Percentiles rank a stretch among this genome's conserved stretches.
phyloP scores from a whole-genome alignment of 2,113 vertebrate species.

The Malurus cyaneus region DNA sequence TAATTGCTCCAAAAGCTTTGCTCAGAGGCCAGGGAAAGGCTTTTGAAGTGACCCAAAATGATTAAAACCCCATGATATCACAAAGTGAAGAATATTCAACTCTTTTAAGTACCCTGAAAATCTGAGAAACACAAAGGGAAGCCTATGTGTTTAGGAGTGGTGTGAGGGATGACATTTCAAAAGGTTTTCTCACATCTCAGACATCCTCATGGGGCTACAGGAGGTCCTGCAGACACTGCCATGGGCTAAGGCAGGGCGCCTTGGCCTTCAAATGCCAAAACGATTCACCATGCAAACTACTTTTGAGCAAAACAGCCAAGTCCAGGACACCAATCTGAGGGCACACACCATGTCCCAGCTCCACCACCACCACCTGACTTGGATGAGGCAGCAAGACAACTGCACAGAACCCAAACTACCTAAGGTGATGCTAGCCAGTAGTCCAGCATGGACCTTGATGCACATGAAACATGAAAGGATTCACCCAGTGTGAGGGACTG shows the following conservation, averaged over 20 bases:
- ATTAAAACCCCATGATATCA: background rate
- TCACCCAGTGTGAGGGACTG: background rate
- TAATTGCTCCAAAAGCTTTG: background rate
- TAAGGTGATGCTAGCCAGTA: background rate
- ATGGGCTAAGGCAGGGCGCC: background rate
- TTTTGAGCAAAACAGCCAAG: background rate
- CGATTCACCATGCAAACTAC: background rate
- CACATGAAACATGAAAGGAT: background rate
- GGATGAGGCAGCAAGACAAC: background rate
- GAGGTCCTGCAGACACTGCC: background rate
- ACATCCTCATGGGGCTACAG: rapidly evolving
- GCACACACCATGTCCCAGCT: background rate
- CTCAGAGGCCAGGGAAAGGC: background rate
- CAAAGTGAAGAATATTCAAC: background rate
- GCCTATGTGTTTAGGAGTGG: background rate
- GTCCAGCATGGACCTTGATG: rapidly evolving
- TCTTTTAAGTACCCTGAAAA: background rate
- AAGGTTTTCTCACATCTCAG: background rate
- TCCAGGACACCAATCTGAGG: background rate
- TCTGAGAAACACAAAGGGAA: background rate
- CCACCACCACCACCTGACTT: background rate
- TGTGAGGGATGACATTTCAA: background rate
- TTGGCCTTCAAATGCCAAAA: background rate
- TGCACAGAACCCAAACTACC: background rate
- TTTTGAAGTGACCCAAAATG: background rate